phyloP scores from a whole-genome alignment of 2,888 invertebrate genomes.

The Torymus tubicola region DNA sequence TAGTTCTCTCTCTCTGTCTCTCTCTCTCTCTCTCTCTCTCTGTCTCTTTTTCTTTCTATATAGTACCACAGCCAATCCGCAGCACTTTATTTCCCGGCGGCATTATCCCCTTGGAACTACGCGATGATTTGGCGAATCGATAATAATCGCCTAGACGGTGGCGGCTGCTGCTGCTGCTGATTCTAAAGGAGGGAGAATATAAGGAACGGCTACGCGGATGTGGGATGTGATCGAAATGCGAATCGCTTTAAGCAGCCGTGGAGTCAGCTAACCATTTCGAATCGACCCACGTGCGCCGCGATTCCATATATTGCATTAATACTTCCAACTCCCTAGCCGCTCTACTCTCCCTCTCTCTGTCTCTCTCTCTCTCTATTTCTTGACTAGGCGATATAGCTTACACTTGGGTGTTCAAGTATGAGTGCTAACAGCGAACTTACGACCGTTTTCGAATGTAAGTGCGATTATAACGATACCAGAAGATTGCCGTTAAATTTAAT shows the following conservation, averaged over 20 bases:
- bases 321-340: slow-evolving; percentile 42
- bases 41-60: neutral
- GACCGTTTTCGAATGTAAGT: slow-evolving; percentile 38
- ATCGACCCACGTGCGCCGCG: slow-evolving; percentile 63
- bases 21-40: slow-evolving; percentile 12
- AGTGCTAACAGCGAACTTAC: slow-evolving; percentile 34
- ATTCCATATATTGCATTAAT: slow-evolving; percentile 66
- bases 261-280: slow-evolving; percentile 64
- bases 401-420: neutral
- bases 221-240: slow-evolving; percentile 64
- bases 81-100: no score
- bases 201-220: slow-evolving; percentile 45
- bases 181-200: slow-evolving; percentile 13
- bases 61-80: no score
- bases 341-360: slow-evolving; percentile 3
- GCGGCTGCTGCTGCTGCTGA: slow-evolving; percentile 8
- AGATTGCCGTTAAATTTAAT: slow-evolving; percentile 49
- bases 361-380: neutral
- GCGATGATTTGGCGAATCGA: slow-evolving; percentile 61
- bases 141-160: slow-evolving; percentile 58
- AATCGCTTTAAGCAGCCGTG: slow-evolving; percentile 61
- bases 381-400: slow-evolving; percentile 11
- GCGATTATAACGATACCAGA: slow-evolving; percentile 43
- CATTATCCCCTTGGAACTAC: neutral
- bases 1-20: slow-evolving; percentile 4